These are phyloP conservation scores for Sapayoa aenigma DNA, from an alignment of 2,113 vertebrate genomes.

Conservation along the genomic window DNA sequence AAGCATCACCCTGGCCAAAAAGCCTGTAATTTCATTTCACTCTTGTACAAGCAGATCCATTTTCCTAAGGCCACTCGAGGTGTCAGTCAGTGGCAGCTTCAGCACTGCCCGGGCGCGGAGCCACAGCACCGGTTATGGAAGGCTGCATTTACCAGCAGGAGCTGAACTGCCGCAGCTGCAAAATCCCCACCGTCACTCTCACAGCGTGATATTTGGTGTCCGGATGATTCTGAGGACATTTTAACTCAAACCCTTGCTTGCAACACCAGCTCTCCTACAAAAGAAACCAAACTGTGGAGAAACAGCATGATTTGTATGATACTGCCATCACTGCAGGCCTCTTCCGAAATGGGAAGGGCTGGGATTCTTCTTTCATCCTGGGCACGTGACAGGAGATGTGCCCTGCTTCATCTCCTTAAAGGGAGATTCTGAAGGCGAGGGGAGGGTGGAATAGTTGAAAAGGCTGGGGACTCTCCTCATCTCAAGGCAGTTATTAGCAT, in stretches of 20 bases:
- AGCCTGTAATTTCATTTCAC: not conserved
- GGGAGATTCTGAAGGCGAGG: not conserved
- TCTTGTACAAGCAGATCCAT: not conserved
- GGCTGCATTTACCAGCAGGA: not conserved
- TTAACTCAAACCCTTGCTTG: not conserved
- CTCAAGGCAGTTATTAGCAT: not conserved
- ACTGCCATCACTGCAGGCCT: not conserved
- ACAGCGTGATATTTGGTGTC: not conserved
- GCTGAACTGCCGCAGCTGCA: not conserved
- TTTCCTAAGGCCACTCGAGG: not conserved
- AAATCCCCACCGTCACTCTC: not conserved
- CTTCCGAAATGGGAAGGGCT: not conserved
- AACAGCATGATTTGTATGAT: not conserved
- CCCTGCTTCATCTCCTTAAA: constrained; percentile 15
- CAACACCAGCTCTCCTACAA: not conserved
- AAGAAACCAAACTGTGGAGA: not conserved
- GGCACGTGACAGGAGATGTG: not conserved
- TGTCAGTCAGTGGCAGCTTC: not conserved
- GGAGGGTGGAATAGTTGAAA: not conserved
- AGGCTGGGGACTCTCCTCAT: not conserved
- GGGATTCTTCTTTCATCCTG: not conserved
- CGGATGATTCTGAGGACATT: rapidly evolving
- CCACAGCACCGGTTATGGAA: rapidly evolving
- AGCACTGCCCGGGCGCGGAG: not conserved
- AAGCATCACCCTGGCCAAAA: not conserved